Conservation (phyloP, 2,888 invertebrate species). For the Arge pagana region DNA sequence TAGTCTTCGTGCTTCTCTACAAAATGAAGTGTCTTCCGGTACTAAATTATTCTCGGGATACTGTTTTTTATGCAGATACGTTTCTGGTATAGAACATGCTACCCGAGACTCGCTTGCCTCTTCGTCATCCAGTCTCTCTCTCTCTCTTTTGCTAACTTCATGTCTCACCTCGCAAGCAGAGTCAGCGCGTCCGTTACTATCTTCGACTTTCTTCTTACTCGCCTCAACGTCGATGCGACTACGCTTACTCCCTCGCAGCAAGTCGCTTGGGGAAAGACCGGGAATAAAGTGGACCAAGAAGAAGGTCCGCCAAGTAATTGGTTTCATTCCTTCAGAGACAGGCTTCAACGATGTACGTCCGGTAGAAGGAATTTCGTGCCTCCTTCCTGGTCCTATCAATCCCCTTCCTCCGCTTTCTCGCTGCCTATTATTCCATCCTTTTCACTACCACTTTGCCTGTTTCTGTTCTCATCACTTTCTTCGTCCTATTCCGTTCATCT, state of each 20-base stretch:
- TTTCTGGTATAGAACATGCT: too few species aligned
- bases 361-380: slow-evolving; percentile 19
- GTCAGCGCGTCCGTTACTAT: slow-evolving; percentile 29
- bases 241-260: slow-evolving; percentile 25
- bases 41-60: too few species aligned
- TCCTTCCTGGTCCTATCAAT: slow-evolving; percentile 1
- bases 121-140: slow-evolving; percentile 24
- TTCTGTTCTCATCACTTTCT: too few species aligned
- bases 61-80: slow-evolving; percentile 24
- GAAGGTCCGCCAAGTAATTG: slow-evolving; percentile 56
- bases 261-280: slow-evolving; percentile 31
- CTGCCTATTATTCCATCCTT: slow-evolving; percentile 30
- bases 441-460: too few species aligned
- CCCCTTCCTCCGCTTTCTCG: slow-evolving; percentile 16
- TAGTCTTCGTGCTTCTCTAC: too few species aligned
- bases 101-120: too few species aligned
- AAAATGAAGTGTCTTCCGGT: too few species aligned
- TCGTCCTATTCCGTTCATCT: too few species aligned
- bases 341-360: slow-evolving; percentile 43
- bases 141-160: slow-evolving; percentile 21
- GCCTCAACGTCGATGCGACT: slow-evolving; percentile 22
- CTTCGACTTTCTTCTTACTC: slow-evolving; percentile 27
- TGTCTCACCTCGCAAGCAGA: slow-evolving; percentile 27
- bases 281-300: slow-evolving; percentile 39
- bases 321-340: slow-evolving; percentile 55